Evolutionary conservation across 35 echinoderm and acorn worm species (phyloP), one percentile per base, ranked within the genome.

Genomic region (Stichopus chloronotus): DNA sequence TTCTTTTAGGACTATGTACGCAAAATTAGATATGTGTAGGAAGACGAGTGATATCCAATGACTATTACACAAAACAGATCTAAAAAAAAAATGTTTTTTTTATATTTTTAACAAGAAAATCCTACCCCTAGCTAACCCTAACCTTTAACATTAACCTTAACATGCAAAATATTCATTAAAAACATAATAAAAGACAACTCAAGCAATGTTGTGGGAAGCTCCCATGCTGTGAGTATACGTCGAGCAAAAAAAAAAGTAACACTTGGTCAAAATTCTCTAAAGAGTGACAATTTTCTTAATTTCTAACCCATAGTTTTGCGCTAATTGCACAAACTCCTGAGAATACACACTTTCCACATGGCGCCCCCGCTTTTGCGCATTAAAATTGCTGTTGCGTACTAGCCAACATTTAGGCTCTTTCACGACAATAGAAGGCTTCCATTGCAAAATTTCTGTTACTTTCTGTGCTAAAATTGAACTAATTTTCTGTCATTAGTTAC

Each of bases 71-170:
- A 76, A 76, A 76, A 76, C 0, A 1, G 19, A 17, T 76, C 72
- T 76, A 24, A 3, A 76, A 76, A 76, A 43, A 43, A 43, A 43
- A 43, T 43, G 30, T 43, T 43, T 43, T 43, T 4, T 21, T 17
- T 6, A 0, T 76, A 5, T 76, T 76, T 76, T 76, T 1, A 76
- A 7, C 16, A 17, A 76, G 14, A 76, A 11, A 76, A 11, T 7
- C 25, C 72, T 76, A 76, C 6, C 72, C 72, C 72, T 76, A 76
- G 72, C 72, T 76, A 76, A 76, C 72, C 72, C 72, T 76, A 76
- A 11, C 4, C 4, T 76, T 76, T 76, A 76, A 11, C 4, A 8
- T 76, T 76, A 76, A 6, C 72, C 10, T 21, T 17, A 0, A 17
- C 8, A 7, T 4, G 72, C 25, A 76, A 76, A 76, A 76, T 11